A percentile compares a stretch with the other conserved stretches of the same genome.
Evolutionary conservation across 2,113 vertebrate species (phyloP).

Genomic region (Salvelinus fontinalis): DNA sequence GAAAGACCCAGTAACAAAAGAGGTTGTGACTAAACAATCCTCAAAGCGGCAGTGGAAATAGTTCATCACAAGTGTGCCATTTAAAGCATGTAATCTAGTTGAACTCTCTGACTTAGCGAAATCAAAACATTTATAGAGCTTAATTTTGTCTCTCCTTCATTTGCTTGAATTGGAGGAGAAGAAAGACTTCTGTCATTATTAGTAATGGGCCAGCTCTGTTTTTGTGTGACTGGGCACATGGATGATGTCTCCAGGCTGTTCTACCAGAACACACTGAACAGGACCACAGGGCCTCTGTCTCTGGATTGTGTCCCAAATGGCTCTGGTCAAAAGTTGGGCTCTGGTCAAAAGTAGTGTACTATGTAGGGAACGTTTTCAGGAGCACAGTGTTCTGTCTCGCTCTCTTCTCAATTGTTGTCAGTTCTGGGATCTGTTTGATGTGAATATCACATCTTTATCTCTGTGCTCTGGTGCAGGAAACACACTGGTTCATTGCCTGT

Average conservation of each 20-base stretch:
- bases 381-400: too few species aligned
- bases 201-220: conserved; percentile 15
- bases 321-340: too few species aligned
- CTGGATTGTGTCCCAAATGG: background rate
- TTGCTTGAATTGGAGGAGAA: conserved; percentile 11
- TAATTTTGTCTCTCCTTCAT: background rate
- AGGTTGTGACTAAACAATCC: too few species aligned
- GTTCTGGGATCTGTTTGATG: background rate
- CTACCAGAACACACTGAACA: background rate
- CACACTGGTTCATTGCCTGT: background rate
- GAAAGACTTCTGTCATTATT: conserved; percentile 24
- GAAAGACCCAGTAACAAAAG: conserved; percentile 1
- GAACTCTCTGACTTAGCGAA: background rate
- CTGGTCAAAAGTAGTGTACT: too few species aligned
- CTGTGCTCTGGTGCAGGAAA: background rate
- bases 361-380: too few species aligned
- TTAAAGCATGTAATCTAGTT: background rate
- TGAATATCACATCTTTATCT: background rate
- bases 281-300: background rate
- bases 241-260: background rate
- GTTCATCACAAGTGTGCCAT: background rate
- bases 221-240: conserved; percentile 17
- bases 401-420: background rate
- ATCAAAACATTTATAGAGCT: conserved; percentile 6
- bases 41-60: background rate